Percentiles rank a stretch among this genome's conserved stretches.
Conservation (phyloP, 2,113 vertebrate genomes). For the Anthoscopus minutus region DNA sequence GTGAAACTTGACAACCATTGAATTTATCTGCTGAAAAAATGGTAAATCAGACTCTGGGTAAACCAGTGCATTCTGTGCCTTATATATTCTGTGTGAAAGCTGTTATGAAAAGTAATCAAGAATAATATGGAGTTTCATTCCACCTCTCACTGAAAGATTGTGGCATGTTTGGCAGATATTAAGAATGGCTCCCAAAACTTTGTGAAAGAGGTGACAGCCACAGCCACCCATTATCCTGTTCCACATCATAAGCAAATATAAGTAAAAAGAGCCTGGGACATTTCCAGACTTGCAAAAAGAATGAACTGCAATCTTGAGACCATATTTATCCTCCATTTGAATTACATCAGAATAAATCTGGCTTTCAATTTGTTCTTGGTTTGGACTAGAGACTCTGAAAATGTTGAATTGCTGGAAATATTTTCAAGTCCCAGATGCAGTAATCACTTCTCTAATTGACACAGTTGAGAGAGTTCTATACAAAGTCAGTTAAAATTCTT, state of each 20-base stretch:
- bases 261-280: not conserved
- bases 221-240: not conserved
- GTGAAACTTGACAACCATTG: not conserved
- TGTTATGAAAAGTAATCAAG: not conserved
- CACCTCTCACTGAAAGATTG: not conserved
- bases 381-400: slow-evolving; percentile 6
- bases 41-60: not conserved
- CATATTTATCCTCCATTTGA: slow-evolving; percentile 17
- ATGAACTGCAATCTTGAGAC: slow-evolving; percentile 1
- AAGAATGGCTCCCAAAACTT: not conserved
- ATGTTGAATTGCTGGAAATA: slow-evolving; percentile 13
- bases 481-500: not conserved
- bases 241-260: not conserved
- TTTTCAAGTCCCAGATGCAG: not conserved
- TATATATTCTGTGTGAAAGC: not conserved
- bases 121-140: not conserved
- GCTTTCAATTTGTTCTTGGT: slow-evolving; percentile 20
- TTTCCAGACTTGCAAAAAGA: not conserved
- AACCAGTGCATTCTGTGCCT: not conserved
- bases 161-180: not conserved
- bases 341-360: slow-evolving; percentile 36
- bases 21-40: not conserved
- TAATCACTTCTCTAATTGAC: not conserved
- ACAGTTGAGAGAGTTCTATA: not conserved
- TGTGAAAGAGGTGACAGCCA: not conserved